A percentile compares a stretch with the other conserved stretches of the same genome.
phyloP scores from a whole-genome alignment of 2,113 vertebrate species.

The Carassius gibelio region DNA sequence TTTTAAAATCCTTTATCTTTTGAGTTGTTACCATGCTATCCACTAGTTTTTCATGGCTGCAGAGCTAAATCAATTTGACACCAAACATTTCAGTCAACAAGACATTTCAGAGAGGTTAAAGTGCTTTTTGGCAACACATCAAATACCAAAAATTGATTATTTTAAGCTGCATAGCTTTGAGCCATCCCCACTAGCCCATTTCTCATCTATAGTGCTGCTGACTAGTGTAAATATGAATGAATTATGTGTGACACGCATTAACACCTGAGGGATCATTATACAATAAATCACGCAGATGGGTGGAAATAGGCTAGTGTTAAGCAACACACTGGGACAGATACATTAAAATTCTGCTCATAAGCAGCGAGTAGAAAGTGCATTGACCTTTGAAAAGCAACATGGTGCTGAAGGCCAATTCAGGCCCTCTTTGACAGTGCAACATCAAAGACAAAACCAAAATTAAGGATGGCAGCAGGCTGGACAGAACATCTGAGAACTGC shows the following conservation, averaged over 20 bases:
- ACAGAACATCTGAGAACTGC: not conserved
- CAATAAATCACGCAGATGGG: slow-evolving; percentile 44
- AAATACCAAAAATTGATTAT: slow-evolving; percentile 43
- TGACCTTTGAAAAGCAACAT: not conserved
- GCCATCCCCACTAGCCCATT: slow-evolving; percentile 35
- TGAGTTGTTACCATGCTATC: not conserved
- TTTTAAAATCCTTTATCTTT: not conserved
- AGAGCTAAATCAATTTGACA: slow-evolving; percentile 8
- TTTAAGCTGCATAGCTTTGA: slow-evolving; percentile 49
- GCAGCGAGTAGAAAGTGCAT: not conserved
- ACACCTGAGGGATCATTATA: slow-evolving; percentile 36
- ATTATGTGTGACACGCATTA: slow-evolving; percentile 50
- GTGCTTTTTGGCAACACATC: slow-evolving; percentile 33
- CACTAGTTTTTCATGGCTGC: not conserved
- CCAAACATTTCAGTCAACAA: not conserved
- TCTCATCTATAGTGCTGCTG: slow-evolving; percentile 42
- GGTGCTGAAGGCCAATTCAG: not conserved
- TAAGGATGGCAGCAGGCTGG: not conserved
- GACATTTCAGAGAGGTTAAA: slow-evolving; percentile 21
- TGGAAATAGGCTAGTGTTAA: not conserved
- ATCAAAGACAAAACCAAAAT: slow-evolving; percentile 1
- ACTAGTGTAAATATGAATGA: slow-evolving; percentile 53
- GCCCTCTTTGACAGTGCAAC: not conserved
- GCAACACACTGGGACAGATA: not conserved
- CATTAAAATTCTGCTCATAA: slow-evolving; percentile 26